Conservation (phyloP, 2,113 vertebrate genomes). For the Pao palembangensis region DNA sequence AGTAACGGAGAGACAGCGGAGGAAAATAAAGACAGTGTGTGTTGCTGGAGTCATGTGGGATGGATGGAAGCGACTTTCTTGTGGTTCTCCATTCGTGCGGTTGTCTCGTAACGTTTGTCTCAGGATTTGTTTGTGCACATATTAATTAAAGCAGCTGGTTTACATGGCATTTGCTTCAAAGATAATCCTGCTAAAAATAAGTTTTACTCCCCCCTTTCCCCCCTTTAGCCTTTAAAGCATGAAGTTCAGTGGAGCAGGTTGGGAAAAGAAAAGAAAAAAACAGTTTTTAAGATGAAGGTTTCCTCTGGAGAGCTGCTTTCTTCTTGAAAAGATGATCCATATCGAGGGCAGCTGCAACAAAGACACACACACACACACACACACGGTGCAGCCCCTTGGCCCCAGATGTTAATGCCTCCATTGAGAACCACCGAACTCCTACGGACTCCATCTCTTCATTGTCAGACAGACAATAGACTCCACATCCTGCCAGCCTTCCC, state of each 20-base stretch:
- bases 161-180: conserved; percentile 32
- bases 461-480: conserved; percentile 70
- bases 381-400: conserved; percentile 40
- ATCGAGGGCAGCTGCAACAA: conserved; percentile 27
- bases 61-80: conserved; percentile 14
- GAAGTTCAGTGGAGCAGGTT: conserved; percentile 26
- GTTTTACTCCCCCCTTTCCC: neutral
- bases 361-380: conserved; percentile 21
- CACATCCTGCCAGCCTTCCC: conserved; percentile 63
- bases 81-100: conserved; percentile 7
- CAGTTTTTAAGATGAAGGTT: neutral
- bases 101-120: conserved; percentile 1
- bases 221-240: conserved; percentile 20
- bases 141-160: conserved; percentile 32
- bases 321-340: conserved; percentile 5
- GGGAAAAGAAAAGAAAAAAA: neutral
- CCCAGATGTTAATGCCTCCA: conserved; percentile 76
- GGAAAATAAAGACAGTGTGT: neutral
- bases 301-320: conserved; percentile 30
- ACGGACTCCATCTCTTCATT: conserved; percentile 72
- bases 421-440: conserved; percentile 72
- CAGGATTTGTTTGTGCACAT: conserved; percentile 19
- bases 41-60: neutral
- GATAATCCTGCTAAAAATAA: conserved; percentile 27
- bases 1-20: conserved; percentile 48